phyloP scores from a whole-genome alignment of 2,888 invertebrate genomes.

The Punctoribates punctum region DNA sequence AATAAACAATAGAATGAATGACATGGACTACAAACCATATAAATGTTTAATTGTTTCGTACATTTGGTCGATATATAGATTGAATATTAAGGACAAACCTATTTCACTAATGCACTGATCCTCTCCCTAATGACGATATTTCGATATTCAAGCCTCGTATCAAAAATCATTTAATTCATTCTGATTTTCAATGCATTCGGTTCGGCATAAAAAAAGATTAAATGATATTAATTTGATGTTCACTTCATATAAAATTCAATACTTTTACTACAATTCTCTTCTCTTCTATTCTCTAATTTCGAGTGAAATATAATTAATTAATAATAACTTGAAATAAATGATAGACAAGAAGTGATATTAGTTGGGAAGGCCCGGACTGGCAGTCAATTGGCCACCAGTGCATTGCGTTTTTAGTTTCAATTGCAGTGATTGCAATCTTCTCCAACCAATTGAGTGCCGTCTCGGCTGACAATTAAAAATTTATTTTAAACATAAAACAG shows the following conservation, averaged over 20 bases:
- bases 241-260: conserved; percentile 16
- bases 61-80: neutral
- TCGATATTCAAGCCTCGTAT: conserved; percentile 1
- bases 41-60: neutral
- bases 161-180: conserved; percentile 13
- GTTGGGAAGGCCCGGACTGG: neutral
- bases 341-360: neutral
- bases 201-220: neutral
- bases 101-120: neutral
- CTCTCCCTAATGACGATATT: neutral
- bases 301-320: conserved; percentile 8
- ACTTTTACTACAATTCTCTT: neutral
- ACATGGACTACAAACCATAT: neutral
- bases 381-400: conserved; percentile 20
- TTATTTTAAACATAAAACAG: neutral
- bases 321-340: conserved; percentile 7
- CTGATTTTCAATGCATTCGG: conserved; percentile 4
- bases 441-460: neutral
- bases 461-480: neutral
- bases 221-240: neutral
- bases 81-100: neutral
- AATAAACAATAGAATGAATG: conserved; percentile 3
- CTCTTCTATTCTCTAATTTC: neutral
- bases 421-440: neutral
- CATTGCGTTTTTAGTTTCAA: conserved; percentile 10